These are phyloP conservation scores for Umimayanthus chanpuru DNA, from an alignment of 92 coral and sea anemone genomes.

Conservation along the genomic window DNA sequence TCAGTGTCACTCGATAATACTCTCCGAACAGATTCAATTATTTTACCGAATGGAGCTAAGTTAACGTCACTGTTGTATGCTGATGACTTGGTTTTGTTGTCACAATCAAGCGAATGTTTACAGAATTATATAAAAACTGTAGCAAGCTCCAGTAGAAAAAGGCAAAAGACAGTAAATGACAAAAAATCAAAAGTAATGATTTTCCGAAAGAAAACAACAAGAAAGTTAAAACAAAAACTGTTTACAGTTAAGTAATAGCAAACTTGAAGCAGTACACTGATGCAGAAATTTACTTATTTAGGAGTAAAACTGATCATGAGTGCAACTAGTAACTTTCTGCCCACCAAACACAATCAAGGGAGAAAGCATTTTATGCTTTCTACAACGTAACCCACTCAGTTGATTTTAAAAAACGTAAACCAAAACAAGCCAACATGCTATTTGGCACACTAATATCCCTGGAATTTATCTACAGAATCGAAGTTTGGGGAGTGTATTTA, in stretches of 20 bases:
- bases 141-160: constrained; percentile 9
- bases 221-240: background rate
- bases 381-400: no score
- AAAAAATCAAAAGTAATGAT: constrained; percentile 44
- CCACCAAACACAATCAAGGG: no score
- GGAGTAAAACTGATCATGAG: no score
- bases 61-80: constrained; percentile 10
- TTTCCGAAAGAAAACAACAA: constrained; percentile 41
- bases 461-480: no score
- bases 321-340: no score
- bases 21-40: constrained; percentile 22
- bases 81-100: constrained; percentile 7
- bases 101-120: constrained; percentile 44
- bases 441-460: no score
- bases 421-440: no score
- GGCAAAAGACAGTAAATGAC: constrained; percentile 27
- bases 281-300: no score
- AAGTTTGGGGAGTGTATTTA: no score
- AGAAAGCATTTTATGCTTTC: no score
- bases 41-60: constrained; percentile 33
- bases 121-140: constrained; percentile 36
- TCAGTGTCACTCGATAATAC: background rate
- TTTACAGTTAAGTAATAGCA: background rate
- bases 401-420: no score
- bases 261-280: no score